Percentiles rank a stretch among this genome's conserved stretches.
Evolutionary conservation across 1,140 invertebrate species (phyloP).

Genomic region (Meloidogyne floridensis): DNA sequence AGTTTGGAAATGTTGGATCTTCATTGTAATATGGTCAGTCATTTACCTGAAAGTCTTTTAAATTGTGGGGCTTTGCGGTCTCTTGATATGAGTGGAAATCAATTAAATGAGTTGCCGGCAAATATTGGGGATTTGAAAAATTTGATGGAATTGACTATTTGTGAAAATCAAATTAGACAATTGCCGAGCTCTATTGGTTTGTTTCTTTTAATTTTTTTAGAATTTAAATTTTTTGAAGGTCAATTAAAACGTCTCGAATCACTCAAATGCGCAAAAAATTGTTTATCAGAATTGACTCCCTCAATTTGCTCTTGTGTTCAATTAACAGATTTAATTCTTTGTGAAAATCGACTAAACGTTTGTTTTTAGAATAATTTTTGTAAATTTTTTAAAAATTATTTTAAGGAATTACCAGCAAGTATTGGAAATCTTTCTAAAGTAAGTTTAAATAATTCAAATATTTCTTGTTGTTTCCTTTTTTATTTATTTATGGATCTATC

Average conservation of each 20-base stretch:
- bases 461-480: too few species aligned
- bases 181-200: constrained; percentile 83
- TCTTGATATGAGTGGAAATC: constrained; percentile 90
- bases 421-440: constrained; percentile 85
- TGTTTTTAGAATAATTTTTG: constrained; percentile 9
- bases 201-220: constrained; percentile 15
- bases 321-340: constrained; percentile 93
- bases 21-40: constrained; percentile 88
- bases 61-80: constrained; percentile 70
- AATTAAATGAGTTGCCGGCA: constrained; percentile 82
- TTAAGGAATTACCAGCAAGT: constrained; percentile 79
- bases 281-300: constrained; percentile 81
- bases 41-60: constrained; percentile 87
- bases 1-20: constrained; percentile 93
- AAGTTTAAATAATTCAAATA: constrained; percentile 70
- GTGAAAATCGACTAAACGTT: constrained; percentile 78
- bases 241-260: constrained; percentile 40
- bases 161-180: constrained; percentile 89
- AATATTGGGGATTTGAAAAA: constrained; percentile 85
- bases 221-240: constrained; percentile 65
- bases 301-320: constrained; percentile 89
- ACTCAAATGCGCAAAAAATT: constrained; percentile 94
- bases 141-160: constrained; percentile 92
- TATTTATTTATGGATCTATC: too few species aligned
- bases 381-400: constrained; percentile 17